A percentile compares a stretch with the other conserved stretches of the same genome.
These are phyloP conservation scores for Drosophila mauritiana DNA, from an alignment of 1,140 invertebrate species.

Conservation along the genomic window DNA sequence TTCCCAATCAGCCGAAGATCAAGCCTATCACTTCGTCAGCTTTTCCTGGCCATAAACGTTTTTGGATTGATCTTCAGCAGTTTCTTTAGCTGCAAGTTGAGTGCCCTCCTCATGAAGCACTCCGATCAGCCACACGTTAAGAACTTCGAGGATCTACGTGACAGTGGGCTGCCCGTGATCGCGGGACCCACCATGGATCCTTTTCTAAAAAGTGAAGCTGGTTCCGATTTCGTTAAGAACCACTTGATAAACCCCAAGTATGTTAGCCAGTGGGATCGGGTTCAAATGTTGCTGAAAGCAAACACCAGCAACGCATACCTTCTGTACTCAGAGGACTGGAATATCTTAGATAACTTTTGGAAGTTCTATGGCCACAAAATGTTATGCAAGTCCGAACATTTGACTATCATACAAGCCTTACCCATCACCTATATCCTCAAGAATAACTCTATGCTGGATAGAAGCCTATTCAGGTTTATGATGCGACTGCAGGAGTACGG, in stretches of 20 bases:
- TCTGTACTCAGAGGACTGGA: not conserved
- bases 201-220: not conserved
- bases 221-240: not conserved
- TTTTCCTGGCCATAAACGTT: slow-evolving; percentile 46
- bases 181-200: not conserved
- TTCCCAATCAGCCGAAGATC: slow-evolving; percentile 2
- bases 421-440: not conserved
- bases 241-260: too few relatives aligned
- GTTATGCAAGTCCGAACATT: slow-evolving; percentile 1
- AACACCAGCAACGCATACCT: not conserved
- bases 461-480: not conserved
- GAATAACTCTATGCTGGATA: not conserved
- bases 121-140: not conserved
- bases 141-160: slow-evolving; percentile 34
- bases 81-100: slow-evolving; percentile 52
- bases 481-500: not conserved
- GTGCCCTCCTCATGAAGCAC: slow-evolving; percentile 33
- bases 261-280: fast-evolving
- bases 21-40: slow-evolving; percentile 11
- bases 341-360: not conserved
- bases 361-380: not conserved
- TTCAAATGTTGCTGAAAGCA: not conserved
- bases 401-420: not conserved
- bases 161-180: slow-evolving; percentile 22
- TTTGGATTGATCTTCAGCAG: slow-evolving; percentile 44